Conservation (phyloP, 2,888 invertebrate genomes). For the Stenichneumon culpator region DNA sequence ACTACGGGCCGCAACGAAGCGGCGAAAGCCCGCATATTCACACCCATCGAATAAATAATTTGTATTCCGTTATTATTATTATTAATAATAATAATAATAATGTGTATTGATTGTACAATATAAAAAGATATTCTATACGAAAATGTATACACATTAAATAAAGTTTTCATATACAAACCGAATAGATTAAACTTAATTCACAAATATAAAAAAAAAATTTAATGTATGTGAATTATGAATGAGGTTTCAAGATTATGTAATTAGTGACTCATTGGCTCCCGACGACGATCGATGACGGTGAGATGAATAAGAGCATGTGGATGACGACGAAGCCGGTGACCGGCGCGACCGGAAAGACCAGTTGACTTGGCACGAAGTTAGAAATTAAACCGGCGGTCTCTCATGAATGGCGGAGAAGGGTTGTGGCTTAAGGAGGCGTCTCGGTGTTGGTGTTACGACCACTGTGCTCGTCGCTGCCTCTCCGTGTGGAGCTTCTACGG, state of each 20-base stretch:
- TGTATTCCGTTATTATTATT: background rate
- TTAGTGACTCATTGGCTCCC: background rate
- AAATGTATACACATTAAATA: too few relatives aligned
- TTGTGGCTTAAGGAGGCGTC: constrained; percentile 36
- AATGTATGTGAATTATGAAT: background rate
- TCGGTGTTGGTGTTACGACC: constrained; percentile 14
- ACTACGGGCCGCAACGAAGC: background rate
- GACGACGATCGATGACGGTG: constrained; percentile 58
- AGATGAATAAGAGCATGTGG: constrained; percentile 35
- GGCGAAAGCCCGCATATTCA: background rate
- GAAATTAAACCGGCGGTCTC: constrained; percentile 76
- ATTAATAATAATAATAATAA: background rate
- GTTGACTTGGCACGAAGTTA: constrained; percentile 76
- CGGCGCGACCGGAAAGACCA: constrained; percentile 77
- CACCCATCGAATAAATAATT: background rate
- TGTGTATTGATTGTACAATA: too few relatives aligned
- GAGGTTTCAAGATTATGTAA: background rate
- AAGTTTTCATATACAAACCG: too few relatives aligned
- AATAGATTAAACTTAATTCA: too few relatives aligned
- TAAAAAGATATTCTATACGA: too few relatives aligned
- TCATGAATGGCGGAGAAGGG: constrained; percentile 74
- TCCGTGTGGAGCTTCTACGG: background rate
- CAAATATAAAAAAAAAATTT: too few relatives aligned
- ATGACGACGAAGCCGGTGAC: constrained; percentile 31
- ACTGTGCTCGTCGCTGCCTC: background rate